phyloP scores from a whole-genome alignment of 2,113 vertebrate species.

The Nestor notabilis region DNA sequence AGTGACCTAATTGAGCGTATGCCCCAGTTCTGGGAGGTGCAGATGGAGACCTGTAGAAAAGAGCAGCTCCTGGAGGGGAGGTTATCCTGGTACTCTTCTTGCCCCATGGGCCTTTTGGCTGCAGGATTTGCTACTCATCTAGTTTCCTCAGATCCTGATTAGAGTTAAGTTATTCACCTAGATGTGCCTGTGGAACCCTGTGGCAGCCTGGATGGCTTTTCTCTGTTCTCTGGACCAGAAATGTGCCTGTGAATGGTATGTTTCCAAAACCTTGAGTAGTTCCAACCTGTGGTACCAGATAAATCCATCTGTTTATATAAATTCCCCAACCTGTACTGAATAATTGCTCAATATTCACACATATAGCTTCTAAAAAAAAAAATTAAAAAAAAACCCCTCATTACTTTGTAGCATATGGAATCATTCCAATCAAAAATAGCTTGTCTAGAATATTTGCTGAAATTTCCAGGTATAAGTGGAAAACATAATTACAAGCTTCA shows the following conservation, averaged over 20 bases:
- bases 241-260: accelerated
- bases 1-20: not conserved
- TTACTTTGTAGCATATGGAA: not conserved
- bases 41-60: too few species aligned
- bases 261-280: not conserved
- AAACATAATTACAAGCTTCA: not conserved
- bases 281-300: too few species aligned
- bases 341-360: not conserved
- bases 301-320: accelerated
- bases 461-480: not conserved
- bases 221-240: not conserved
- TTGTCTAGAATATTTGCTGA: not conserved
- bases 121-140: not conserved
- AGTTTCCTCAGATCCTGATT: not conserved
- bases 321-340: accelerated
- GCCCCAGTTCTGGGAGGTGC: not conserved
- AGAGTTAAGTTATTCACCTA: accelerated
- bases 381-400: not conserved
- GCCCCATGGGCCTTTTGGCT: not conserved
- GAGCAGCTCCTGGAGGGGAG: not conserved
- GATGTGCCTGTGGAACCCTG: accelerated
- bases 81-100: not conserved
- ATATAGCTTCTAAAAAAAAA: not conserved
- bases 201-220: not conserved
- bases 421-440: not conserved